A percentile compares a stretch with the other conserved stretches of the same genome.
Conservation (phyloP, 2,113 vertebrate genomes). For the Gadus macrocephalus region DNA sequence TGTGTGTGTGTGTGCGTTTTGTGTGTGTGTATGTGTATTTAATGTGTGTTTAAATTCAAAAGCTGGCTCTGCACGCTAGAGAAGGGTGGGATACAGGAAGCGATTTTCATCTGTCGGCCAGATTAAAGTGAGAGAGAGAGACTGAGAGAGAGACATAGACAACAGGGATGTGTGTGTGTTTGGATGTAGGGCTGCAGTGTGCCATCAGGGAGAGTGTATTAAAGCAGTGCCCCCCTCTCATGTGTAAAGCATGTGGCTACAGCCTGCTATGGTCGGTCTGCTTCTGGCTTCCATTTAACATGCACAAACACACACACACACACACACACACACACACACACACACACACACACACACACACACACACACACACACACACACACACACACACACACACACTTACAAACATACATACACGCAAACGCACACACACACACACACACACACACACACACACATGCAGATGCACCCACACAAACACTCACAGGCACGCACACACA, state of each 20-base stretch:
- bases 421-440: too few species aligned
- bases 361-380: too few species aligned
- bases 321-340: too few species aligned
- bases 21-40: slow-evolving; percentile 27
- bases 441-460: too few species aligned
- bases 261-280: slow-evolving; percentile 4
- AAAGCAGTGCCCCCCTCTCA: slow-evolving; percentile 17
- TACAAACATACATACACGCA: too few species aligned
- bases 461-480: too few species aligned
- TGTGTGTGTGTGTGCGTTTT: slow-evolving; percentile 20
- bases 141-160: slow-evolving; percentile 25
- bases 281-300: too few species aligned
- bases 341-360: too few species aligned
- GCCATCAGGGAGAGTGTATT: slow-evolving; percentile 5
- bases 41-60: neutral
- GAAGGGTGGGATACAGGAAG: slow-evolving; percentile 29
- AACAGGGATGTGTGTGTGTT: slow-evolving; percentile 26
- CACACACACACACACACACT: too few species aligned
- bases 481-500: too few species aligned
- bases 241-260: slow-evolving; percentile 40
- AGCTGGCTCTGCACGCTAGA: too few species aligned
- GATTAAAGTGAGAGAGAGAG: slow-evolving; percentile 47
- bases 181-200: neutral
- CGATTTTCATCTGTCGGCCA: slow-evolving; percentile 60
- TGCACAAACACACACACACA: too few species aligned